These are phyloP conservation scores for Rhopalosiphum nymphaeae DNA, from an alignment of 2,888 invertebrate species.

Conservation along the genomic window DNA sequence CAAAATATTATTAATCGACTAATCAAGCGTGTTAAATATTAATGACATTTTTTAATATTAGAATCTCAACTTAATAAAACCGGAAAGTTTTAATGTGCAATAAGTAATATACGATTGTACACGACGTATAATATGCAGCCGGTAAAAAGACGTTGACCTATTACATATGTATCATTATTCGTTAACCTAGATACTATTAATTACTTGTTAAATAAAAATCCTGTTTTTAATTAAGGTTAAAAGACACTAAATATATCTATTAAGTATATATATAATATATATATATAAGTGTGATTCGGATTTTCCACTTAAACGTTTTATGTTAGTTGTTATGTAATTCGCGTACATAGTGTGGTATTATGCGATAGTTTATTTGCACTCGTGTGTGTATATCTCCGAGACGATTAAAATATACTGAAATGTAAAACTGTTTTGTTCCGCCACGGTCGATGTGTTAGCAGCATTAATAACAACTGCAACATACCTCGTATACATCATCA, in stretches of 20 bases:
- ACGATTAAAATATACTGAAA: slow-evolving; percentile 22
- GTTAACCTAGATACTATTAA: not conserved
- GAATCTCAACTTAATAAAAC: not conserved
- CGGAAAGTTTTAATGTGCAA: not conserved
- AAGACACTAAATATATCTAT: not conserved
- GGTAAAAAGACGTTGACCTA: not conserved
- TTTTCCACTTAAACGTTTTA: not conserved
- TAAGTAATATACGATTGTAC: not conserved
- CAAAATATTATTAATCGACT: not conserved
- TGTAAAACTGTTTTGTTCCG: slow-evolving; percentile 20
- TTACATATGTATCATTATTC: not conserved
- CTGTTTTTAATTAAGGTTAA: slow-evolving; percentile 15
- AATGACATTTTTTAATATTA: not conserved
- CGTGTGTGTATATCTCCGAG: not conserved
- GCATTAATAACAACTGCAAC: slow-evolving; percentile 12
- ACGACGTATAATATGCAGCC: not conserved
- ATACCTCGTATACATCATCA: not conserved
- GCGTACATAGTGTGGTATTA: not conserved
- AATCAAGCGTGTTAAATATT: not conserved
- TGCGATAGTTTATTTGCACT: not conserved
- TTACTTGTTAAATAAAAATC: not conserved
- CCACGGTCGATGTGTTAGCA: not conserved
- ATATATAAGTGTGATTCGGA: not conserved
- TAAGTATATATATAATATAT: not conserved
- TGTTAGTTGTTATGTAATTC: not conserved